Base-by-base conservation (phyloP, 2,797 vertebrate species). In the Platalea minor region DNA sequence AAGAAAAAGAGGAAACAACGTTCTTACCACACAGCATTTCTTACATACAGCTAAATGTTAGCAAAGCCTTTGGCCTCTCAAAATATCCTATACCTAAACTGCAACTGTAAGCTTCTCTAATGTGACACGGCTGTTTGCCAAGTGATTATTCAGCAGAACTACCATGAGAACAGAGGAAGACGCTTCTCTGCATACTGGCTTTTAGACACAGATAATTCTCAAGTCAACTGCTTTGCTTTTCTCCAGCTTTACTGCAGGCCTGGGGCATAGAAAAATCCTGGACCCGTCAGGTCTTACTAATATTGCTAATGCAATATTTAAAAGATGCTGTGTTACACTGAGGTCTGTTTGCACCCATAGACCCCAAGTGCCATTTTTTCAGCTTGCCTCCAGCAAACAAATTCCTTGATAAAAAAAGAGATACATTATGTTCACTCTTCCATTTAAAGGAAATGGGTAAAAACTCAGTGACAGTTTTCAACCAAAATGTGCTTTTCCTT, bases 141-240 rank as follows among this genome's bases (percentile, higher is more conserved):
- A 90, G 88, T 78, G 79, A 92, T 96, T 91, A 95, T 94, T 94
- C 94, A 84, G 54, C 64, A 88, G 74, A 95, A 92, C 81, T 69
- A 88, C 31, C 60, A 46, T 3, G 3, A 91, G 50, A 57, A 73
- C 61, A 87, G 89, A 85, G 53, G 85, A 94, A 79, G 51, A 76
- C 2, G 3, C 24, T 56, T 50, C 83, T 79, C 45, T 72, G 7
- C 67, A 87, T 94, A 64, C 56, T 89, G 68, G 51, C 33, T 91
- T 75, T 74, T 39, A 53, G 41, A 75, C 23, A 41, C 13, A 39
- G 24, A 17, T 86, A 43, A 67, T 85, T 87, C 67, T 64, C 41
- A 94, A 84, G 43, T 63, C n/a, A 57, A 85, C 41, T 77, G 12
- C 15, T 89, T 54, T 84, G 25, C 46, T 75, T 69, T 95, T 53